Conservation (phyloP, 2,113 vertebrate species). For the Cyprinodon brontotheroides region DNA sequence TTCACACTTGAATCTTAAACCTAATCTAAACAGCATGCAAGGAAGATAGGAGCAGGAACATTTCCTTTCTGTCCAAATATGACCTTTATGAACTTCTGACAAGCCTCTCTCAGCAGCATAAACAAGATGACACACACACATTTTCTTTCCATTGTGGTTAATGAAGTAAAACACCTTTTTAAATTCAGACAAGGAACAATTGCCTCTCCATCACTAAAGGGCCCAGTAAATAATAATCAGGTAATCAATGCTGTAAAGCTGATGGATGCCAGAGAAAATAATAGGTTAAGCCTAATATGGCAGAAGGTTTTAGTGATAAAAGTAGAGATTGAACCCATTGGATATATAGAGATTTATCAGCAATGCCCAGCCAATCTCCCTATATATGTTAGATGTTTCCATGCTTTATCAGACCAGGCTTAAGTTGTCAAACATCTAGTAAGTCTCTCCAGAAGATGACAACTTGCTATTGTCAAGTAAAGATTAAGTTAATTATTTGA, state of each 20-base stretch:
- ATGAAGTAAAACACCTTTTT: constrained; percentile 41
- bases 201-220: constrained; percentile 34
- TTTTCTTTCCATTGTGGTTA: constrained; percentile 21
- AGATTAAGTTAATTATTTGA: neutral
- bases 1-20: too few species aligned
- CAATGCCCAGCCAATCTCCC: neutral
- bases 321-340: neutral
- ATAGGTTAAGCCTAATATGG: neutral
- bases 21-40: too few species aligned
- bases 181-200: constrained; percentile 36
- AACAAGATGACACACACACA: constrained; percentile 5
- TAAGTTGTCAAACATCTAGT: neutral
- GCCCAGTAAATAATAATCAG: constrained; percentile 48
- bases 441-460: neutral
- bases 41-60: too few species aligned
- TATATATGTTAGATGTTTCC: neutral
- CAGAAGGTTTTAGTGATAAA: neutral
- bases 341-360: neutral
- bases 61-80: too few species aligned
- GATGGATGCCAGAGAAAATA: neutral
- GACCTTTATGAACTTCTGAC: constrained; percentile 23
- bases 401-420: neutral
- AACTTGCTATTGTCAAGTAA: neutral
- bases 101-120: constrained; percentile 40
- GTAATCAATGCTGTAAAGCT: constrained; percentile 40